These are phyloP conservation scores for Drosophila imparisetae DNA, from an alignment of 2,888 invertebrate species.

Conservation along the genomic window DNA sequence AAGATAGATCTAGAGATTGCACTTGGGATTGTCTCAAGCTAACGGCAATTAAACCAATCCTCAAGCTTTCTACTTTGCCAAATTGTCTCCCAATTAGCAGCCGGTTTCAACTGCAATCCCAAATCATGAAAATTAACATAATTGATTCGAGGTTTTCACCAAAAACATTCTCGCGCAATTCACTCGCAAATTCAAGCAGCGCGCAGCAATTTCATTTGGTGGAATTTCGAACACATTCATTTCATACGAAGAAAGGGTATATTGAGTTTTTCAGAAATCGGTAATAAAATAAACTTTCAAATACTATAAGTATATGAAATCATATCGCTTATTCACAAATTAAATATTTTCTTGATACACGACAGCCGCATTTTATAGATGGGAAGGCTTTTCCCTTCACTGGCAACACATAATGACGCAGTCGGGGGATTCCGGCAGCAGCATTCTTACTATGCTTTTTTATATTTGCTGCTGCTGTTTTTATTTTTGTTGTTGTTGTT, in stretches of 20 bases:
- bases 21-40: constrained; percentile 16
- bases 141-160: constrained; percentile 54
- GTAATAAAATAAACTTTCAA: neutral
- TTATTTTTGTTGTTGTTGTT: constrained; percentile 20
- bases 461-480: constrained; percentile 14
- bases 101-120: constrained; percentile 20
- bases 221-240: constrained; percentile 37
- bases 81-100: constrained; percentile 56
- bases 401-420: neutral
- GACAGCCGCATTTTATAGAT: too few relatives aligned
- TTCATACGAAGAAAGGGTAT: neutral
- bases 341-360: neutral
- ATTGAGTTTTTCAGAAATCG: neutral
- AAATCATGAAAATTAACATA: constrained; percentile 62
- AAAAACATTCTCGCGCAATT: constrained; percentile 31
- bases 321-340: neutral
- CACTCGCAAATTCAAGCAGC: constrained; percentile 42
- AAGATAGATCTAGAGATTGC: neutral
- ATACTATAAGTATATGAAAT: neutral
- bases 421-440: neutral
- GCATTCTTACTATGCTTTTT: neutral
- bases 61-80: constrained; percentile 26
- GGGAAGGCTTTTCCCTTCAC: neutral
- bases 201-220: constrained; percentile 43
- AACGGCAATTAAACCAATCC: constrained; percentile 59